Evolutionary conservation across 2,888 invertebrate species (phyloP), one percentile per base, ranked within the genome.

Genomic region (Colletes collaris): DNA sequence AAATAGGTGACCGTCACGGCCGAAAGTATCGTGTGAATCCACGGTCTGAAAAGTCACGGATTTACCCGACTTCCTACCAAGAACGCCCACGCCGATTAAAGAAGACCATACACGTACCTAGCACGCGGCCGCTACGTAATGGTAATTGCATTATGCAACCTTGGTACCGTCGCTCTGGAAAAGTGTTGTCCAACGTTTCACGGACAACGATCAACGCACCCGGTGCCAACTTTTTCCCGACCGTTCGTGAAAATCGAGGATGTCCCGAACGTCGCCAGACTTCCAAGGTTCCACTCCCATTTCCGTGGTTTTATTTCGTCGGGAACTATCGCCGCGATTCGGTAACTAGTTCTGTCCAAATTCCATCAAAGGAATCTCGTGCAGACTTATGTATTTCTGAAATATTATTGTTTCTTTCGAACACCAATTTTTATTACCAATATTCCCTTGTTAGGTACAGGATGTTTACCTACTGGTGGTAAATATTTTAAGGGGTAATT

Each of bases 131-230:
- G 77, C 80, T 76, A 81, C 80, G 85, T 86, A 81, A 88, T 86
- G 75, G 76, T 82, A 84, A 88, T 89, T 83, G 78, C 84, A 83
- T 89, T 89, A 77, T 82, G 85, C 83, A 86, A 89, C 82, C 77
- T 79, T 78, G 81, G 81, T 85, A 76, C 64, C 73, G 81, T 76
- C 79, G 74, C 67, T 63, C 58, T 53, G 77, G 56, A 69, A 80
- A 87, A 83, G 59, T 79, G 84, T 86, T 80, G 86, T 85, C 77
- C 72, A 65, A 56, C 3, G 27, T 58, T 46, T 56, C 44, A 49
- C 40, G 49, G 27, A 19, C 52, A 19, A 7, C 13, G 27, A 8
- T 46, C 11, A 69, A 5, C 56, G 8, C 3, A 10, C 62, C 7
- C 19, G 13, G 50, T 11, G 73, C 13, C 79, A 74, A 50, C 59